Percentiles rank a stretch among this genome's conserved stretches.
Evolutionary conservation across 2,797 vertebrate genomes (phyloP).

Genomic region (Chelidonichthys spinosus): DNA sequence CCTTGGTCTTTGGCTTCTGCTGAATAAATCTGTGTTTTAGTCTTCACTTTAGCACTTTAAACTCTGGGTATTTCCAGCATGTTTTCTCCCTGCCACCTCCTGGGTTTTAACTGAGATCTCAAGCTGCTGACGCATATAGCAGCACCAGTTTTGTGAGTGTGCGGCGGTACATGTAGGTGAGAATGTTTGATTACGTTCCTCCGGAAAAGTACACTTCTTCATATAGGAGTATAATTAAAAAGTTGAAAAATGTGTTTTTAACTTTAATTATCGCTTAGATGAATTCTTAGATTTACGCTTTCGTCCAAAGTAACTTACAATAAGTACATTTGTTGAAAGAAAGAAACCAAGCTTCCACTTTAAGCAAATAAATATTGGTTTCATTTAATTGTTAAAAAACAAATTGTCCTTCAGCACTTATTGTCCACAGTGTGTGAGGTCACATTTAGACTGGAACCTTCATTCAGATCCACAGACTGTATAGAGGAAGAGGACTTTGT

Average conservation of each 20-base stretch:
- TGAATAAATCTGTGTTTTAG: constrained; percentile 88
- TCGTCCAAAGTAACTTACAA: too few species aligned
- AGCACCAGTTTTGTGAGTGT: constrained; percentile 58
- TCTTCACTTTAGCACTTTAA: constrained; percentile 85
- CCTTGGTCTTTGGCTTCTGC: constrained; percentile 85
- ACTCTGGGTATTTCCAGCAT: constrained; percentile 82
- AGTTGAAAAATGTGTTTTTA: constrained; percentile 19
- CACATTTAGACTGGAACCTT: neutral
- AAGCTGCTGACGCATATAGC: constrained; percentile 80
- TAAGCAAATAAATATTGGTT: neutral
- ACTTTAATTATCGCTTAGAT: constrained; percentile 28
- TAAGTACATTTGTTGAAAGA: too few species aligned
- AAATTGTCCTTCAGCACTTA: neutral
- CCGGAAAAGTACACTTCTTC: constrained; percentile 25
- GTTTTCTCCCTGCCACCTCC: constrained; percentile 75
- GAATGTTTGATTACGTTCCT: constrained; percentile 60
- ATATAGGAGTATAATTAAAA: constrained; percentile 23
- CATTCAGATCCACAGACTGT: neutral
- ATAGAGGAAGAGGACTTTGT: neutral
- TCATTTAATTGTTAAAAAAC: neutral
- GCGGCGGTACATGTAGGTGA: constrained; percentile 64
- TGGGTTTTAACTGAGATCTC: constrained; percentile 81
- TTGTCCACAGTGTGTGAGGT: neutral
- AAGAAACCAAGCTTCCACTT: neutral
- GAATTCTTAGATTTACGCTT: constrained; percentile 17